Conservation (phyloP, 2,888 invertebrate genomes). For the Xestia sexstrigata region DNA sequence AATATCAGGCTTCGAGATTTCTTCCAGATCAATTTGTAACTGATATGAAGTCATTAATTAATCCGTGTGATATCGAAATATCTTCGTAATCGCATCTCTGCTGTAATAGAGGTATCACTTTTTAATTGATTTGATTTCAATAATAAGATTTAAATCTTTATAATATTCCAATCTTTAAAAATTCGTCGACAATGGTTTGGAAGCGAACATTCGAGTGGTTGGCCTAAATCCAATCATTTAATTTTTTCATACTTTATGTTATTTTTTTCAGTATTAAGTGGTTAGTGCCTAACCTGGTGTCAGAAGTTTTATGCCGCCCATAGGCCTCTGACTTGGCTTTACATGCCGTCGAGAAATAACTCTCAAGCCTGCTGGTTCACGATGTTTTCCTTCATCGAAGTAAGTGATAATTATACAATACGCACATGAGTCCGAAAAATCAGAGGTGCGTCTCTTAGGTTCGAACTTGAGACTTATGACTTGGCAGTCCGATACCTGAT, state of each 20-base stretch:
- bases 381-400: too few relatives aligned
- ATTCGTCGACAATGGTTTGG: neutral
- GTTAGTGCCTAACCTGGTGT: too few relatives aligned
- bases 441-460: too few relatives aligned
- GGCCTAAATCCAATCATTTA: neutral
- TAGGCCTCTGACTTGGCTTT: too few relatives aligned
- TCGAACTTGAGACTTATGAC: too few relatives aligned
- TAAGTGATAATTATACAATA: too few relatives aligned
- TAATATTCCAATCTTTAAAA: neutral
- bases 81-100: neutral
- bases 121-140: neutral
- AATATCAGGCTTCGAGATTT: slow-evolving; percentile 8
- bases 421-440: too few relatives aligned
- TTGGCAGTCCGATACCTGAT: too few relatives aligned
- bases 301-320: too few relatives aligned
- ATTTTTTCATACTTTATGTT: neutral
- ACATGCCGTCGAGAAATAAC: too few relatives aligned
- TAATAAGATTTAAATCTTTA: neutral
- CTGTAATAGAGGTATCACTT: neutral
- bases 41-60: slow-evolving; percentile 12
- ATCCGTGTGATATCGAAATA: slow-evolving; percentile 4
- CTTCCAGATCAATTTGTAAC: neutral
- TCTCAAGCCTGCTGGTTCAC: too few relatives aligned
- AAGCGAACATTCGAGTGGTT: neutral
- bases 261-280: too few relatives aligned